Evolutionary conservation across 2,113 vertebrate genomes (phyloP).

Genomic region (Cariama cristata): DNA sequence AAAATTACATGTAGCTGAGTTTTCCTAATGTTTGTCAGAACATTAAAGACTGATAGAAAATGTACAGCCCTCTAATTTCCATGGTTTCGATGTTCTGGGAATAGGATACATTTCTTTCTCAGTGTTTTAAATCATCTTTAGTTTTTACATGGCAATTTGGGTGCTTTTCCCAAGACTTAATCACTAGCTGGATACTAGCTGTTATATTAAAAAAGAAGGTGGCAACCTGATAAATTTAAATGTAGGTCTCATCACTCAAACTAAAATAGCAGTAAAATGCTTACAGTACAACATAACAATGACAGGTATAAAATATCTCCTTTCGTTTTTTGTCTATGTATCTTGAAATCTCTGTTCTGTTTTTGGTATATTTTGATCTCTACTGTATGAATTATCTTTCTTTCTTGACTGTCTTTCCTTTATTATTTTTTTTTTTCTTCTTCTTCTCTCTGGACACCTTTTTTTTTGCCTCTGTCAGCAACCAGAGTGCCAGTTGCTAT

Average conservation of each 20-base stretch:
- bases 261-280: neutral
- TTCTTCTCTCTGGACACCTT: neutral
- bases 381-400: neutral
- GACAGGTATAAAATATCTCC: rapidly evolving
- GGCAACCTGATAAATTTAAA: neutral
- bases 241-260: neutral
- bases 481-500: neutral
- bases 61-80: neutral
- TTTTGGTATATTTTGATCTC: neutral
- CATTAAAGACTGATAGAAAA: neutral
- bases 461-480: neutral
- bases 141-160: neutral
- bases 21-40: neutral
- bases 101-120: neutral
- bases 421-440: neutral
- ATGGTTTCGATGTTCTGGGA: neutral
- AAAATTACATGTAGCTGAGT: neutral
- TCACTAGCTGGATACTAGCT: neutral
- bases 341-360: neutral
- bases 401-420: neutral
- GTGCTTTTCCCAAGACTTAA: neutral
- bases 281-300: neutral
- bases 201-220: neutral
- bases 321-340: neutral
- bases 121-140: neutral